Evolutionary conservation across 2,113 vertebrate genomes (phyloP), one percentile per base, ranked within the genome.

Genomic region (Pogonocichla stellata): DNA sequence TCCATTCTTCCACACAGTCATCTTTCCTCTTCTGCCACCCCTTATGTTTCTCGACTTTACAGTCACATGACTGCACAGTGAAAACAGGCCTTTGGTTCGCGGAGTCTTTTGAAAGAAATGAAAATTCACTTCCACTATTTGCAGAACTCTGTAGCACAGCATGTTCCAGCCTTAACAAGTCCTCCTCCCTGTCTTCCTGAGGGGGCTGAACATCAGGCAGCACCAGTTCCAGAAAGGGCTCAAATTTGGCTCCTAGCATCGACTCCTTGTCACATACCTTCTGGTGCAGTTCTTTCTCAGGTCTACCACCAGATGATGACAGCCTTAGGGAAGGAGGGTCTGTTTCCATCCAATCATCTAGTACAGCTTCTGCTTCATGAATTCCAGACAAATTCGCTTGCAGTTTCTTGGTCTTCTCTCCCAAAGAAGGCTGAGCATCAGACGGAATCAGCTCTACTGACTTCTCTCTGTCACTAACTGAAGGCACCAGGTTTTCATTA

Each of bases 361-460:
- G 18, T 14, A 56, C 1, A 80, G 66, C 40, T 75, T 66, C 71
- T 75, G n/a, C 77, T 91, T 96, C 83, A 24, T 66, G 84, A 40
- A 91, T 17, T 88, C 88, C 93, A 8, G 94, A 73, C 10, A 95
- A 60, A 95, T 84, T 78, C 2, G 34, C 28, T 56, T 97, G 89
- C 36, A 86, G 2, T 3, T 67, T 20, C 43, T 94, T 31, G 29
- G 50, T 36, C 14, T 87, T 42, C 33, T 80, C 87, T 80, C 38
- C 90, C 31, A 82, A 73, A 57, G 73, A 10, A 58, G 42, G 53
- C 40, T 70, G 70, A 90, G 1, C 19, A 61, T 69, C 48, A 54
- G 87, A 56, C 0, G 18, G 12, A 26, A 26, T 48, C 17, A 54
- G 38, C 28, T 94, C 83, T 28, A 28, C 29, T 29, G 62, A 38